These are phyloP conservation scores for Macrobrachium rosenbergii DNA, from an alignment of 1,140 invertebrate genomes.

Conservation along the genomic window DNA sequence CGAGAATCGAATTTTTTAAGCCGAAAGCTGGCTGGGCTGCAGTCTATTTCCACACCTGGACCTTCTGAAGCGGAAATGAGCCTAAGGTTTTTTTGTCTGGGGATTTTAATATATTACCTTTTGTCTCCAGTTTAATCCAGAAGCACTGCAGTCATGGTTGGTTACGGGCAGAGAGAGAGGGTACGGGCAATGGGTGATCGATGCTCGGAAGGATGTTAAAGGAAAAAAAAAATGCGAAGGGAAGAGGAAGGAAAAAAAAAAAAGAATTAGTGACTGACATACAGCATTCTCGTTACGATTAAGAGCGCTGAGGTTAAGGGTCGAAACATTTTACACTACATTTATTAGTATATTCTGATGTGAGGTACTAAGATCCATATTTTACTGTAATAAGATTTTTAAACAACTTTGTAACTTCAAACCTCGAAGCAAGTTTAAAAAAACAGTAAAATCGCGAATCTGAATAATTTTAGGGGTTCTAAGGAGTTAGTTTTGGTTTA, in stretches of 20 bases:
- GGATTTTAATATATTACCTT: constrained; percentile 59
- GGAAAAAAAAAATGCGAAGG: neutral
- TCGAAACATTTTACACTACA: no score
- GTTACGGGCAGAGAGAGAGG: neutral
- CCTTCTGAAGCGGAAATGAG: constrained; percentile 35
- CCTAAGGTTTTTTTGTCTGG: constrained; percentile 42
- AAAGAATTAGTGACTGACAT: constrained; percentile 4
- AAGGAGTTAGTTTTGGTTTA: no score
- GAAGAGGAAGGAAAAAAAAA: neutral
- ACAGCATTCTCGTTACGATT: no score
- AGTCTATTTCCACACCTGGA: constrained; percentile 45
- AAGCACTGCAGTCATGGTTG: constrained; percentile 35
- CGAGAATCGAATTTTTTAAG: neutral
- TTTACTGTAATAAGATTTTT: no score
- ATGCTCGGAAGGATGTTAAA: neutral
- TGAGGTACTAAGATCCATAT: no score
- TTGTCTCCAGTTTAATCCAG: constrained; percentile 54
- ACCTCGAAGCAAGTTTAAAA: no score
- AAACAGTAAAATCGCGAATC: no score
- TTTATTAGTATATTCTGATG: no score
- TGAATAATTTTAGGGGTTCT: no score
- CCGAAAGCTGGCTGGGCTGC: neutral
- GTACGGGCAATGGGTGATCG: neutral
- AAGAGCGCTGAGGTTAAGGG: no score
- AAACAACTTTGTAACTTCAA: no score